Base-by-base conservation (phyloP, 2,797 vertebrate species). In the Molossus molossus region DNA sequence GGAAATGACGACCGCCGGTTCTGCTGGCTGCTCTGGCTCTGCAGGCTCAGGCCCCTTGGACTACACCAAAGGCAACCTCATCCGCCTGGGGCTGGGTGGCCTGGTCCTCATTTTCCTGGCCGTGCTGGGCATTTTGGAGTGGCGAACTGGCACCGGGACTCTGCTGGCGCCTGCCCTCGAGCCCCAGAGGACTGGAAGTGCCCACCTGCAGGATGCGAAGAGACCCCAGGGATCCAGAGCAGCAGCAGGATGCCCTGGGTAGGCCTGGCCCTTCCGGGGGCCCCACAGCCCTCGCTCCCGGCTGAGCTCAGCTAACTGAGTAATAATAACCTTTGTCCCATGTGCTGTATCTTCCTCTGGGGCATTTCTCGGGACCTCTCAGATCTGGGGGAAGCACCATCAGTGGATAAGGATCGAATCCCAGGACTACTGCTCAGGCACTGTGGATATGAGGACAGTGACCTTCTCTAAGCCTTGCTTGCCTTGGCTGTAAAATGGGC, bases 21-120 rank as follows among this genome's bases (percentile, higher is more conserved):
- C 20, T 0, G 9, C 70, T 8, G 62, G 29, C 1, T 60, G 76
- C 11, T 0, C 69, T 25, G 55, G 33, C 1, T 48, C 77, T 9
- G 0, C 90, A 97, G 97, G 62, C 40, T 37, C 89, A 0, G 25
- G 8, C 50, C 20, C 94, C 80, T 17, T 0, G 4, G 95, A 96
- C 81, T 96, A 96, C 69, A 96, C 94, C 3, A 57, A 0, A 27
- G 96, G 84, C 20, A 97, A 97, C 87, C 48, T 91, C 13, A 1
- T 91, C 17, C 96, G 95, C 64, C 62, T 97, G 72, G 96, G 60
- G 70, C 40, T 96, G 89, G 97, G 94, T 0, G 87, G 94, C n/a
- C 86, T 97, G 50, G 80, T 96, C 6, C 94, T 97, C 48, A 0
- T 79, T 25, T 10, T 3, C 23, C 80, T 97, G 94, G 85, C 79